Evolutionary conservation across 1,140 invertebrate genomes (phyloP).

Genomic region (Rhagoletis zephyria): DNA sequence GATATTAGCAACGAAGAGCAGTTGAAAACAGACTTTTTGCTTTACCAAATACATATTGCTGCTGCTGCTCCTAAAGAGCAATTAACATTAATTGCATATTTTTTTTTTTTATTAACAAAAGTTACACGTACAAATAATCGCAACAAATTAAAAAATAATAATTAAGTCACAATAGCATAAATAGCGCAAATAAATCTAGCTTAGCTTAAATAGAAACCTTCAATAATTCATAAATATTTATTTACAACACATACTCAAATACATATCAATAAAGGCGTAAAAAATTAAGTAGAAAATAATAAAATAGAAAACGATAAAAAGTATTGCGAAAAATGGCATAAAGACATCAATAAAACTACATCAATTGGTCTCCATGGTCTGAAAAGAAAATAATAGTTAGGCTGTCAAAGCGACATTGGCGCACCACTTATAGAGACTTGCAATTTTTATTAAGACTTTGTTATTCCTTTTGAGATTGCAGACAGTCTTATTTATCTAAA

Average conservation of each 20-base stretch:
- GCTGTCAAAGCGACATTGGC: conserved; percentile 4
- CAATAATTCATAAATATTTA: not conserved
- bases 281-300: too few species aligned
- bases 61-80: not conserved
- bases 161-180: not conserved
- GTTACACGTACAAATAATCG: not conserved
- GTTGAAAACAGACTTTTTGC: not conserved
- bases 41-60: too few species aligned
- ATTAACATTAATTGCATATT: conserved; percentile 27
- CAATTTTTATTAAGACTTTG: too few species aligned
- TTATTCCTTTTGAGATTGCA: too few species aligned
- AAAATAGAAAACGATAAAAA: not conserved
- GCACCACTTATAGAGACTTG: not conserved
- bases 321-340: not conserved
- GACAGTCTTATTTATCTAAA: too few species aligned
- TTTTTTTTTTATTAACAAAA: conserved; percentile 1
- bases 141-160: not conserved
- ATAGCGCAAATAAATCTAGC: not conserved
- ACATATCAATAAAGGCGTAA: too few species aligned
- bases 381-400: not conserved
- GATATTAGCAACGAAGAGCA: not conserved
- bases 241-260: too few species aligned
- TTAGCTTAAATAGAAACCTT: not conserved
- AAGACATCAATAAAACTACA: not conserved
- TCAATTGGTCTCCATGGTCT: not conserved